phyloP scores from a whole-genome alignment of 2,113 vertebrate genomes.

The Tachycineta bicolor region DNA sequence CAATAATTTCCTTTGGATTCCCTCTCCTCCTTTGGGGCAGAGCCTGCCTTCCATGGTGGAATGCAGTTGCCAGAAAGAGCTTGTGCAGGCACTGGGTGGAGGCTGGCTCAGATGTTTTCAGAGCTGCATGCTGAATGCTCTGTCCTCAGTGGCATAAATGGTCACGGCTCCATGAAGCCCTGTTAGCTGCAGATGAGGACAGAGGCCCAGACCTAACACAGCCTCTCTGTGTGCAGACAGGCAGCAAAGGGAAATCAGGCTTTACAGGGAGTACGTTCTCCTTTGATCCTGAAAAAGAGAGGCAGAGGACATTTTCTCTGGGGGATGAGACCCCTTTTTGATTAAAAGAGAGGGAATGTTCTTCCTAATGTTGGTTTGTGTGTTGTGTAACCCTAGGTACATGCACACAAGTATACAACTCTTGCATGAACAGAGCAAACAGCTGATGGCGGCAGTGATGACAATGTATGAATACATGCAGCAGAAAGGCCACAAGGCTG shows the following conservation, averaged over 20 bases:
- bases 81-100: rapidly evolving
- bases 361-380: neutral
- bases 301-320: neutral
- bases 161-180: neutral
- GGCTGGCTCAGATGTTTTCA: neutral
- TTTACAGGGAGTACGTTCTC: neutral
- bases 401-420: neutral
- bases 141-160: neutral
- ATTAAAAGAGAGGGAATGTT: neutral
- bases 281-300: neutral
- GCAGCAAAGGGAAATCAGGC: neutral
- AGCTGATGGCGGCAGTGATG: neutral
- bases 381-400: neutral
- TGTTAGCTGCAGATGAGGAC: neutral
- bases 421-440: neutral
- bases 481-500: neutral
- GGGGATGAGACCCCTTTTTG: neutral
- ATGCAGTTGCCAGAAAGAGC: neutral
- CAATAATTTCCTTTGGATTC: conserved; percentile 35
- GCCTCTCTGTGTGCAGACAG: neutral
- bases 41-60: neutral
- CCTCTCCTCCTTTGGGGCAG: neutral
- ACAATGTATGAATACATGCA: neutral
- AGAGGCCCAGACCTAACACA: neutral
- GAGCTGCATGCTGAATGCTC: neutral